These are phyloP conservation scores for Oikopleura albicans DNA, from an alignment of 23 tunicate genomes.

Conservation along the genomic window DNA sequence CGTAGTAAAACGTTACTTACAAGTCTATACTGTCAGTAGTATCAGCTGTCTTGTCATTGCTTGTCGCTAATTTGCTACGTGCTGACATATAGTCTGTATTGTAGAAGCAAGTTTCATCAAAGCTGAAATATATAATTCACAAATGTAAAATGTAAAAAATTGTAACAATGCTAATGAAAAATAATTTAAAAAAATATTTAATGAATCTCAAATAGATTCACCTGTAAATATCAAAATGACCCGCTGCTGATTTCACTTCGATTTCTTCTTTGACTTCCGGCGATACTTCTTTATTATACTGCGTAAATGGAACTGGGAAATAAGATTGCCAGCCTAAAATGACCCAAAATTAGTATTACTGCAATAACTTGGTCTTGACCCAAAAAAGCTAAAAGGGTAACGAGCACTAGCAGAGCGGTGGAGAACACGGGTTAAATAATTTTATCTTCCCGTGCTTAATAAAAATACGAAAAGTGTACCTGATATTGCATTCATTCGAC, in stretches of 20 bases:
- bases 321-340: constrained; percentile 82
- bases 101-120: constrained; percentile 75
- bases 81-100: constrained; percentile 86
- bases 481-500: constrained; percentile 81
- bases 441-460: too few relatives aligned
- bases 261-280: constrained; percentile 51
- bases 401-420: neutral
- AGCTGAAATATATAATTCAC: constrained; percentile 10
- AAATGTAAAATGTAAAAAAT: neutral
- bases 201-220: too few relatives aligned
- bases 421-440: neutral
- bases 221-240: constrained; percentile 80
- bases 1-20: constrained; percentile 19
- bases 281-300: constrained; percentile 61
- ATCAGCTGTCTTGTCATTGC: constrained; percentile 17
- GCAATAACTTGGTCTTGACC: neutral
- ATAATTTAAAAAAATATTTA: too few relatives aligned
- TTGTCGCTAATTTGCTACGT: constrained; percentile 31
- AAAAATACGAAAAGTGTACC: too few relatives aligned
- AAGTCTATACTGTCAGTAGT: constrained; percentile 15
- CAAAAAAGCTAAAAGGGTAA: constrained; percentile 3
- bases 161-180: too few relatives aligned
- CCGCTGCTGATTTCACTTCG: constrained; percentile 59
- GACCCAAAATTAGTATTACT: neutral
- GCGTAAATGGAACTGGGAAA: constrained; percentile 83